A percentile compares a stretch with the other conserved stretches of the same genome.
These are phyloP conservation scores for Diadema setosum DNA, from an alignment of 35 echinoderm and acorn worm genomes.

Conservation along the genomic window DNA sequence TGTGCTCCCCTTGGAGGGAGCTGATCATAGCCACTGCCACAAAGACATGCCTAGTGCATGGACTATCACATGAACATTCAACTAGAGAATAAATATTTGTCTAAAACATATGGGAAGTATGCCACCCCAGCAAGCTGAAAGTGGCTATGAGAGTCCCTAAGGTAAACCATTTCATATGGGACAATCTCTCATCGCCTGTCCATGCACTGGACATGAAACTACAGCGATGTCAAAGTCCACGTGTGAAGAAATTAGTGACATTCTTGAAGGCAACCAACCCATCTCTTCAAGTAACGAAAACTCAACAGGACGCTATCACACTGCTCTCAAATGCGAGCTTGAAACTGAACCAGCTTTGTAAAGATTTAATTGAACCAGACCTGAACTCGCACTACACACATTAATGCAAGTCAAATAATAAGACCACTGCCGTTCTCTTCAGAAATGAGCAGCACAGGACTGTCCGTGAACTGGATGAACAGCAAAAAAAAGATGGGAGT, in stretches of 20 bases:
- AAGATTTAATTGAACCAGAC: conserved; percentile 35
- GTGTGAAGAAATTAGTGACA: conserved; percentile 24
- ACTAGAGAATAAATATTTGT: not conserved
- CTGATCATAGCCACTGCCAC: not conserved
- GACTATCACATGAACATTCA: not conserved
- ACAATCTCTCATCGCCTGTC: not conserved
- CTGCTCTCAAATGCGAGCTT: conserved; percentile 13
- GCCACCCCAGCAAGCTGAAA: not conserved
- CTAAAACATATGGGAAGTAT: not conserved
- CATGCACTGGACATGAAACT: conserved; percentile 13
- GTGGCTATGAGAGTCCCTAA: conserved; percentile 6
- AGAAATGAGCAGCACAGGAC: conserved; percentile 25
- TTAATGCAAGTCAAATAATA: not conserved
- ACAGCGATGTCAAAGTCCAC: conserved; percentile 17
- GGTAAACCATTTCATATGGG: conserved; percentile 27
- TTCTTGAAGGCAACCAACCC: not conserved
- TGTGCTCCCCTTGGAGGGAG: not conserved
- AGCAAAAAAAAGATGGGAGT: conserved; percentile 33
- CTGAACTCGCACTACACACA: conserved; percentile 24
- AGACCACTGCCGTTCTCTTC: conserved; percentile 30
- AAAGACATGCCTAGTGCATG: not conserved
- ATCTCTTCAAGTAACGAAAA: not conserved
- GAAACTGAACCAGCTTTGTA: conserved; percentile 13
- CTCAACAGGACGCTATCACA: conserved; percentile 35
- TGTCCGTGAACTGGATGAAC: conserved; percentile 44